phyloP scores from a whole-genome alignment of 2,113 vertebrate genomes.

The Sceloporus undulatus region DNA sequence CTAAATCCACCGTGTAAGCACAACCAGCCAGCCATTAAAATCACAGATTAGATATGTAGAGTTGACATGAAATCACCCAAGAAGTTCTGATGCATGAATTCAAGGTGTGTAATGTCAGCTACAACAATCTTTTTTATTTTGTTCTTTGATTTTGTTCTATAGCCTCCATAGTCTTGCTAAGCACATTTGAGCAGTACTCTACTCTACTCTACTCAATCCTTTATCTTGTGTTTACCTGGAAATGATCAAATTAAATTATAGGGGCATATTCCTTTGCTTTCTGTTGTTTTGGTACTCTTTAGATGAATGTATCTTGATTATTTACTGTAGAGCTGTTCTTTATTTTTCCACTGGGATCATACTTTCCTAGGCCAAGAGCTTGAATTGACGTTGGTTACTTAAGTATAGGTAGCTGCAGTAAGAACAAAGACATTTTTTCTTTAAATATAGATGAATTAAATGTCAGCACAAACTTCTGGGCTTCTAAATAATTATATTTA shows the following conservation, averaged over 20 bases:
- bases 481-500: neutral
- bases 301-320: neutral
- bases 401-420: neutral
- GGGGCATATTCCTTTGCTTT: neutral
- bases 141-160: neutral
- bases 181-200: neutral
- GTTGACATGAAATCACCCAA: neutral
- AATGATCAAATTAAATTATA: neutral
- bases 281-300: neutral
- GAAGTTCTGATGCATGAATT: neutral
- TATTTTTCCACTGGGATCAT: neutral
- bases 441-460: neutral
- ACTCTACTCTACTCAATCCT: neutral
- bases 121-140: neutral
- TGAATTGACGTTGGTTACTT: neutral
- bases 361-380: neutral
- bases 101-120: neutral
- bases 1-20: neutral
- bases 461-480: neutral
- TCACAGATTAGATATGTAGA: neutral
- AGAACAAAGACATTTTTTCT: neutral
- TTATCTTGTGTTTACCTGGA: neutral
- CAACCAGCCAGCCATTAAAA: neutral
- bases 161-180: neutral
- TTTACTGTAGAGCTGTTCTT: neutral